Base-by-base conservation (phyloP, 2,113 vertebrate species). In the Pithys albifrons region DNA sequence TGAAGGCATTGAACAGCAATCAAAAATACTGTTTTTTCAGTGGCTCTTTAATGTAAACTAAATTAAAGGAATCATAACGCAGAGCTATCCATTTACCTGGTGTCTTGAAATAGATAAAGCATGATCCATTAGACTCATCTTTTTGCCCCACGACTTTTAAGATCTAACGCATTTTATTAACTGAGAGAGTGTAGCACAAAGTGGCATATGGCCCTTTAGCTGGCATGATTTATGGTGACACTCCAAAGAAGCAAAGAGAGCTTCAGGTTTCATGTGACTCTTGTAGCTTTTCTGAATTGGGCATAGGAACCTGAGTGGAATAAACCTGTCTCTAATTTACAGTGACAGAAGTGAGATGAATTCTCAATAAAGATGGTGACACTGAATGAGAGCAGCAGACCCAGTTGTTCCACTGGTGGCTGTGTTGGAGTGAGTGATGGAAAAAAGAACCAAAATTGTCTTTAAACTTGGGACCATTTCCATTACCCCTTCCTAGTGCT, bases 171-270 rank as follows among this genome's bases (percentile, higher is more conserved):
- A 24, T 96, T 93, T 90, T 96, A 80, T 71, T 86, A 94, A 95
- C 65, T 37, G 90, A 69, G 62, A 93, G 71, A 93, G 71, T 33
- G 75, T 52, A 93, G 88, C 75, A 75, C 35, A 29, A 96, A 90
- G 75, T 86, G 93, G 79, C 79, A 64, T 78, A 90, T 46, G 72
- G 92, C 79, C 57, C 94, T 95, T 95, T 74, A 73, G 72, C 52
- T 84, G 52, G 91, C 67, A 70, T 93, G 93, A 95, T 96, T 92
- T 90, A 41, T 71, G 75, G 52, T 77, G 93, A 92, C 90, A 51
- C 33, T 93, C 88, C 58, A 72, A 92, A 93, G 59, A 22, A 93
- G 85, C 35, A 83, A 64, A 86, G 58, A 94, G 75, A 88, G 45
- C 76, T 81, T 77, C 65, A 57, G 71, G 78, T 94, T 94, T 80